These are phyloP conservation scores for Heterotilapia buettikoferi DNA, from an alignment of 2,113 vertebrate species.

Conservation along the genomic window DNA sequence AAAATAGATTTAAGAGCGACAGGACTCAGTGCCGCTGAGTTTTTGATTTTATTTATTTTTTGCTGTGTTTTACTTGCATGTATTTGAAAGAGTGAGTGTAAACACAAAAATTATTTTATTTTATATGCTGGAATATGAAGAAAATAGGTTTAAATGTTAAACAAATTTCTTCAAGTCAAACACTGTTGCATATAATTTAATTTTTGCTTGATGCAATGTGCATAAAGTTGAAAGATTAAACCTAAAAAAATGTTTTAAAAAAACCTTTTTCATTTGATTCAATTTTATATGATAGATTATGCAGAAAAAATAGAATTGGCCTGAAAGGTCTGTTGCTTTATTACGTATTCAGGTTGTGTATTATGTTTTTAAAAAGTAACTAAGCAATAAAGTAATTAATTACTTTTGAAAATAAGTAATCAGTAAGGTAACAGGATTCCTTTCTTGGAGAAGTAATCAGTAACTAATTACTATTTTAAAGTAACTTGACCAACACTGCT, in stretches of 20 bases:
- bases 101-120: background rate
- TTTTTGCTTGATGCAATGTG: background rate
- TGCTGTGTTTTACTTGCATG: background rate
- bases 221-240: background rate
- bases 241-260: background rate
- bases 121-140: accelerated
- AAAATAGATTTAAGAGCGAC: background rate
- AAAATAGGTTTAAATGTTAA: background rate
- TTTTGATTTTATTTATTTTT: accelerated
- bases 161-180: background rate
- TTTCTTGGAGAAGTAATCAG: background rate
- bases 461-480: background rate
- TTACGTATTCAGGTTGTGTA: background rate
- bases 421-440: background rate
- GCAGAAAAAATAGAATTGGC: background rate
- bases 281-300: background rate
- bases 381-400: background rate
- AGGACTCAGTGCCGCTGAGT: accelerated
- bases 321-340: background rate
- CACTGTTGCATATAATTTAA: background rate
- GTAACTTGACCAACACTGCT: background rate
- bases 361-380: background rate
- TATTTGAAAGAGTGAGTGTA: background rate
- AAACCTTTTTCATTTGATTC: background rate
- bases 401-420: background rate